Percentiles rank a stretch among this genome's conserved stretches.
These are phyloP conservation scores for Ophion costatus DNA, from an alignment of 2,888 invertebrate genomes.

Conservation along the genomic window DNA sequence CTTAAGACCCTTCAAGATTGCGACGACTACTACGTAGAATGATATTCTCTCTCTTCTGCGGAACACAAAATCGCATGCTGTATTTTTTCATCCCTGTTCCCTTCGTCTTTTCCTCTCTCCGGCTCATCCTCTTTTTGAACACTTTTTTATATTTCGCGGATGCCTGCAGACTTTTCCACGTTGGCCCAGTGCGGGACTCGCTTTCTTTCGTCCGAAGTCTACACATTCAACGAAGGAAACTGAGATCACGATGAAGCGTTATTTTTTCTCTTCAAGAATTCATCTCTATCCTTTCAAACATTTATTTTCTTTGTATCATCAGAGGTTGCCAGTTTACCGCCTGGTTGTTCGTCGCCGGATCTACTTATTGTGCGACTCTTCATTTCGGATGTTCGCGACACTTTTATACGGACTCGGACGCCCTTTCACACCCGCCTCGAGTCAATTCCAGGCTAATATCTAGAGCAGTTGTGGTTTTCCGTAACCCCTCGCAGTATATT, in stretches of 20 bases:
- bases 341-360: constrained; percentile 26
- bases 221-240: constrained; percentile 42
- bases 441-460: constrained; percentile 73
- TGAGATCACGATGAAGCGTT: constrained; percentile 37
- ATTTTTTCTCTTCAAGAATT: constrained; percentile 55
- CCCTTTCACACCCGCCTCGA: constrained; percentile 62
- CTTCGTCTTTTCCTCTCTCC: not conserved
- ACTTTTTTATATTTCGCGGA: constrained; percentile 48
- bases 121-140: constrained; percentile 30
- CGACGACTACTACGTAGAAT: constrained; percentile 18
- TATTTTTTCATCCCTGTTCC: constrained; percentile 41
- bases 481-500: too few species aligned
- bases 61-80: constrained; percentile 52
- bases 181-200: constrained; percentile 10
- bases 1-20: constrained; percentile 56
- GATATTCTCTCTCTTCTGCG: constrained; percentile 37
- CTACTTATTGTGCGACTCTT: not conserved
- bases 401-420: not conserved
- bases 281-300: constrained; percentile 47
- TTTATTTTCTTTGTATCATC: constrained; percentile 34
- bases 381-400: too few species aligned
- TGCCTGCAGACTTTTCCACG: constrained; percentile 50
- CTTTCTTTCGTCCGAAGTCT: not conserved
- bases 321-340: not conserved
- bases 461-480: constrained; percentile 63